Percentiles rank a stretch among this genome's conserved stretches.
These are phyloP conservation scores for Clarias laeviceps DNA, from an alignment of 2,797 vertebrate species.

Conservation along the genomic window DNA sequence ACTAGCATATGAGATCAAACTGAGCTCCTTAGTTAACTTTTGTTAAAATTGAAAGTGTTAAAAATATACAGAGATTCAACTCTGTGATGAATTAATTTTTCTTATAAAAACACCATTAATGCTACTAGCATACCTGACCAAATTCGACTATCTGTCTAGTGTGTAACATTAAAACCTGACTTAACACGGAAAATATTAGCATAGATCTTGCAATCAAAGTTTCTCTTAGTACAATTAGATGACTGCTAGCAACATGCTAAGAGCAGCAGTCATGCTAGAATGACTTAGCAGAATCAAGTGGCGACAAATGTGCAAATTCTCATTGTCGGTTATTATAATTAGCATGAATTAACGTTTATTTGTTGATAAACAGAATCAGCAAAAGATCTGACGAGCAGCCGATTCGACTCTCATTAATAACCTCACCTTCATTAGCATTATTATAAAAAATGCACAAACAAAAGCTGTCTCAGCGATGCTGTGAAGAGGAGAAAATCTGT, in stretches of 20 bases:
- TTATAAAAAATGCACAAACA: conserved; percentile 2
- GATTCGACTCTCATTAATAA: background rate
- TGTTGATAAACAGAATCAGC: background rate
- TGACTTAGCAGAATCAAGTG: background rate
- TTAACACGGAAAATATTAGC: background rate
- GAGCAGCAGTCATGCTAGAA: background rate
- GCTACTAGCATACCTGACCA: background rate
- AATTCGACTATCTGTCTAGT: background rate
- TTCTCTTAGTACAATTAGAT: background rate
- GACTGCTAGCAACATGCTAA: background rate
- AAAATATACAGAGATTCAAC: background rate
- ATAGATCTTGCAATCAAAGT: background rate
- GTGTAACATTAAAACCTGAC: background rate
- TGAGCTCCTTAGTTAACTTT: background rate
- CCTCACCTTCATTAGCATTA: background rate
- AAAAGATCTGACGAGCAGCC: background rate
- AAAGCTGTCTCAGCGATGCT: conserved; percentile 21
- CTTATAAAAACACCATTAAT: background rate
- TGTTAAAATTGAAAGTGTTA: background rate
- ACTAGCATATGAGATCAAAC: background rate
- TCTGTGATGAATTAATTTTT: background rate
- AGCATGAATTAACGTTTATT: background rate
- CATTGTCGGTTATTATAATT: background rate
- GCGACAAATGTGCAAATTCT: background rate
- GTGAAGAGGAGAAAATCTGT: conserved; percentile 18